Percentiles rank a stretch among this genome's conserved stretches.
Evolutionary conservation across 1,140 invertebrate genomes (phyloP).

Genomic region (Solenopsis invicta): DNA sequence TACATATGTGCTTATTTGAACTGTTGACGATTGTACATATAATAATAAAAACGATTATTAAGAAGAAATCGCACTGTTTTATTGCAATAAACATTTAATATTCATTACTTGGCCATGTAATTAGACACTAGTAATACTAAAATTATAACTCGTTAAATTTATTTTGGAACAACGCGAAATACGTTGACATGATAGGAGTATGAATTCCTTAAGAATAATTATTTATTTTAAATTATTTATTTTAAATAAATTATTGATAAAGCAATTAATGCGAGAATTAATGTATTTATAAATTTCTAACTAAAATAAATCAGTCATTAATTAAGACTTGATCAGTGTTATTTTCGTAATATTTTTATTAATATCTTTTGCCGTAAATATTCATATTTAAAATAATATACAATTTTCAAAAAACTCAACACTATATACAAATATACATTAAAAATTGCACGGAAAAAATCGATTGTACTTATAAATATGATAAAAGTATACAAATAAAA

Average conservation of each 20-base stretch:
- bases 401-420: slow-evolving; percentile 23
- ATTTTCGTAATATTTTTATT: slow-evolving; percentile 30
- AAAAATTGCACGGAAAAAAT: slow-evolving; percentile 8
- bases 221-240: slow-evolving; percentile 8
- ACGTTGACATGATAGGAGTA: not conserved
- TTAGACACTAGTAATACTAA: not conserved
- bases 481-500: not conserved
- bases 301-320: not conserved
- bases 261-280: not conserved
- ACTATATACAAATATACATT: slow-evolving; percentile 47
- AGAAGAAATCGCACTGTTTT: not conserved
- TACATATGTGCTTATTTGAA: not conserved
- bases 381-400: slow-evolving; percentile 17
- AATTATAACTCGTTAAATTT: not conserved
- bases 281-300: slow-evolving; percentile 3
- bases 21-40: not conserved
- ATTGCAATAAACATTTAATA: not conserved
- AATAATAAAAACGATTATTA: not conserved
- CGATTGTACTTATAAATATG: not conserved
- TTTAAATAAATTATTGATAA: not conserved
- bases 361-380: slow-evolving; percentile 12
- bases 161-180: not conserved
- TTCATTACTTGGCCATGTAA: not conserved
- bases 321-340: not conserved
- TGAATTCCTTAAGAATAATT: not conserved